Base-by-base conservation (phyloP, 2,797 vertebrate species). In the Ctenopoma multispine region DNA sequence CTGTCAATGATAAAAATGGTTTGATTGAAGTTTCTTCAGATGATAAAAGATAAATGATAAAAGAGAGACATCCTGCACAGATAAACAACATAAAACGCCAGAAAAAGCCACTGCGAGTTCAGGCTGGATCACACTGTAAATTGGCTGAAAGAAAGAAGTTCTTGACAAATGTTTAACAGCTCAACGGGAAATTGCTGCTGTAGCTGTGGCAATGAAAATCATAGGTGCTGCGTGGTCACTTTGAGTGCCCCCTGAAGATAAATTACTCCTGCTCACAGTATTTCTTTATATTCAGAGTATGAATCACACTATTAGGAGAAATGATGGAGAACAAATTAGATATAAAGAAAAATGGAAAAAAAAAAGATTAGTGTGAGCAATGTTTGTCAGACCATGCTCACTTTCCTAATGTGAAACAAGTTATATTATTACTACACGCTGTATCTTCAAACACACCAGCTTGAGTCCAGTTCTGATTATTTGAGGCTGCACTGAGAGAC, bases 391-490 rank as follows among this genome's bases (percentile, higher is more conserved):
- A 12, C 14, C 38, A 41, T 11, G 14, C 40, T 5, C 40, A 38
- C 13, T 0, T 18, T 34, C 44, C 15, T 13, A 50, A 13, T 20
- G 48, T 23, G 12, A 55, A 38, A 5, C n/a, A 20, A 7, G 31
- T 34, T 4, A n/a, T 38, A 17, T 12, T 1, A 24, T 76, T 43
- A 62, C 41, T 12, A 34, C 44, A 49, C 0, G 12, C 12, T 11
- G 3, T 21, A n/a, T 60, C 53, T 77, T 68, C 36, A 76, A 53
- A 74, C 29, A 23, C 15, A 54, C 58, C 48, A 7, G 34, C 3
- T 34, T 24, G 21, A 4, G 1, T 12, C 31, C 31, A 47, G 3
- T 18, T 31, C 1, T 21, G 31, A 24, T 55, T 1, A 43, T 44
- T 57, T 69, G 0, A 4, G 62, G 24, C 21, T 40, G 62, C 59